Base-by-base conservation (phyloP, 2,888 invertebrate species). In the Cheilosia impressa region DNA sequence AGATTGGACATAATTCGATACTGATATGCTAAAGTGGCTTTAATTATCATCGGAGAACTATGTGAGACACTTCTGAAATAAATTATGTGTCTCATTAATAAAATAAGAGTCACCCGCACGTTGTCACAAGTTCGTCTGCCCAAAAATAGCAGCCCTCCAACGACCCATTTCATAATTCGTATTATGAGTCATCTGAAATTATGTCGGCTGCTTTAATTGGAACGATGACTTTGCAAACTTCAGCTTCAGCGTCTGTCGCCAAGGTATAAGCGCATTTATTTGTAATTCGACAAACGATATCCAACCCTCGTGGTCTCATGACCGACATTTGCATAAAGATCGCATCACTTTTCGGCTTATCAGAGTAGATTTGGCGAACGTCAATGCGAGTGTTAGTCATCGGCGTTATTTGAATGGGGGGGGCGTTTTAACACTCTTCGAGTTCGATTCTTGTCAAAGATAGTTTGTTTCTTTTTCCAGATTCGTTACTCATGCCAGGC, bases 11-110 rank as follows among this genome's bases (percentile, higher is more conserved):
- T 66, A 75, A 66, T 75, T 76, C 69, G 69, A 69, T 55, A 63
- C 62, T 69, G 77, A 78, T 78, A 78, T 78, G 77, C 57, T 78
- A 62, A 78, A 78, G 78, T 78, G 78, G 53, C 57, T 50, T 78
- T 78, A 78, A 78, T 78, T 78, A 78, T 63, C 71, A 27, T 71
- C 71, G 1, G 34, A 55, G 45, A 38, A 41, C 52, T 77, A 69
- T 63, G 57, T 58, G 43, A 65, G 10, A 52, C n/a, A 65, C 58
- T 57, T 65, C 41, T 41, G 19, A 71, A 71, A 52, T 78, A 65
- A 72, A 79, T 65, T 58, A 65, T 65, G 50, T 52, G 24, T 65
- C 58, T 53, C 72, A 66, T 58, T 79, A 45, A 78, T 57, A 57
- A 71, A 58, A 45, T 52, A 47, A 71, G 22, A 43, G 60, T 58